phyloP scores from a whole-genome alignment of 2,888 invertebrate genomes.

The Hanleya hanleyi region DNA sequence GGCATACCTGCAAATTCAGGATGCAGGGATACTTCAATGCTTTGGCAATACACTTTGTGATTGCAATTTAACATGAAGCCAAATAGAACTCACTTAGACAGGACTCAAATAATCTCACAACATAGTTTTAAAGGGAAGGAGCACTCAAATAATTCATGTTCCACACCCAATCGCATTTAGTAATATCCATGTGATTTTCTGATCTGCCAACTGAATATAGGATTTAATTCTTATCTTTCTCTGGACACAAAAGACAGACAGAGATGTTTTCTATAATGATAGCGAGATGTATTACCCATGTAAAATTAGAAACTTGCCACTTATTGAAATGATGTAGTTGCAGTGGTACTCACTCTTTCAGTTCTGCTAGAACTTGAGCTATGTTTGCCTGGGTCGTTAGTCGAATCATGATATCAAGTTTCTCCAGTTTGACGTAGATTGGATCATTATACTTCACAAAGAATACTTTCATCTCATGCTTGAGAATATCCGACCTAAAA shows the following conservation, averaged over 20 bases:
- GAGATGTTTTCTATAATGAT: no score
- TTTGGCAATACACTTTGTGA: background rate
- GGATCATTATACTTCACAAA: conserved; percentile 99
- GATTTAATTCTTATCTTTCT: no score
- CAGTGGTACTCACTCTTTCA: conserved; percentile 83
- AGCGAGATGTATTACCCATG: no score
- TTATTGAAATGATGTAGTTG: no score
- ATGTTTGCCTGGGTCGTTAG: conserved; percentile 98
- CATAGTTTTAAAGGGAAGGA: no score
- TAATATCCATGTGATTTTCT: no score
- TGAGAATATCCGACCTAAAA: conserved; percentile 93
- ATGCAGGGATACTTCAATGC: background rate
- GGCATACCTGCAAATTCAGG: conserved; percentile 79
- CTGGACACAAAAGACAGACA: no score
- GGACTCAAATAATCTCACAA: no score
- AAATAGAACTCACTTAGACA: background rate
- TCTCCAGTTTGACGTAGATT: conserved; percentile 99
- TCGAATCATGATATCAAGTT: conserved; percentile 99
- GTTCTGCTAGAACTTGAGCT: conserved; percentile 92
- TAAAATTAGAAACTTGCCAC: no score
- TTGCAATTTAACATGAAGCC: background rate
- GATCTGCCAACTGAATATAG: no score
- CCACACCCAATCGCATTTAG: no score
- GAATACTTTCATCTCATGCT: conserved; percentile 99
- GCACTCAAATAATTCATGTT: no score